Conservation (phyloP, 2,113 vertebrate genomes). For the Otis tarda region DNA sequence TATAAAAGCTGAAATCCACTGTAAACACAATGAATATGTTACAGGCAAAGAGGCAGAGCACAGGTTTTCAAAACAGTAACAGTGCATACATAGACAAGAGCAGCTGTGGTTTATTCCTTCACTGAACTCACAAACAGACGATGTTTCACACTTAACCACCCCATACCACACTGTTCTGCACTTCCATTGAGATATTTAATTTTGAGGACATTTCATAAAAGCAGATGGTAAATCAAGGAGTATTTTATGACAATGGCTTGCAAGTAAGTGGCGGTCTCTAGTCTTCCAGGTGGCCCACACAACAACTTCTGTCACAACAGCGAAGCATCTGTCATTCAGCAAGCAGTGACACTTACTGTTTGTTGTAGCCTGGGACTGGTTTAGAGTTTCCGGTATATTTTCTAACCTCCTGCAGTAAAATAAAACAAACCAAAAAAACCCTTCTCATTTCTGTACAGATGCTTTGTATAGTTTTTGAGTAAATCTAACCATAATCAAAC, state of each 20-base stretch:
- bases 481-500: background rate
- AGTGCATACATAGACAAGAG: background rate
- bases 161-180: accelerated
- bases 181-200: background rate
- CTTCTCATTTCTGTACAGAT: background rate
- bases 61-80: background rate
- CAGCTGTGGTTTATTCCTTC: background rate
- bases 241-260: constrained; percentile 5
- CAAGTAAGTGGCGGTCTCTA: background rate
- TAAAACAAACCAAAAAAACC: background rate
- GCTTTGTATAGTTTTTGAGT: background rate
- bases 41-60: background rate
- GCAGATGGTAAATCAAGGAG: background rate
- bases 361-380: background rate
- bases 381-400: background rate
- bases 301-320: background rate
- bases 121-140: background rate
- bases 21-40: background rate
- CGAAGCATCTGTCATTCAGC: background rate
- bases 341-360: background rate
- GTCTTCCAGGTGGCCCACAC: constrained; percentile 19
- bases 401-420: background rate
- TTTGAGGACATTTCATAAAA: background rate
- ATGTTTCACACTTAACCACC: background rate
- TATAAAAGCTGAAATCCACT: background rate